These are phyloP conservation scores for Ptychadena robeensis DNA, from an alignment of 2,797 vertebrate genomes.

Conservation along the genomic window DNA sequence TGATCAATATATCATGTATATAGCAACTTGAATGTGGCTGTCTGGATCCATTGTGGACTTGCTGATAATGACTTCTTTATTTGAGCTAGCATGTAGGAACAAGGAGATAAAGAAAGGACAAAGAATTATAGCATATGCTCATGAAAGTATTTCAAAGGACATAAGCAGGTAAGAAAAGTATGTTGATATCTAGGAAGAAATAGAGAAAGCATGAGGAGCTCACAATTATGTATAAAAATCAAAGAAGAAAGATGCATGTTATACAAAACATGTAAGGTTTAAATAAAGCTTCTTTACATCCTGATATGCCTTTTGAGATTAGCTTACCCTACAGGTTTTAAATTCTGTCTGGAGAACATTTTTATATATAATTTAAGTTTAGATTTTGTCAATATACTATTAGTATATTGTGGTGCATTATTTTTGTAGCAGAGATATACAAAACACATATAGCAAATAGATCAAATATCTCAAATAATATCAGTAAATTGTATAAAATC, in stretches of 20 bases:
- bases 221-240: constrained; percentile 57
- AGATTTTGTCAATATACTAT: neutral
- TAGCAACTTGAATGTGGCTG: constrained; percentile 91
- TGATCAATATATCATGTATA: constrained; percentile 97
- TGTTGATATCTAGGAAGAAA: constrained; percentile 68
- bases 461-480: no score
- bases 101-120: constrained; percentile 90
- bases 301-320: constrained; percentile 63
- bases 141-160: constrained; percentile 84
- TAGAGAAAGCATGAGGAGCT: constrained; percentile 63
- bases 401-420: neutral
- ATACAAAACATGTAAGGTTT: constrained; percentile 64
- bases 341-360: constrained; percentile 55
- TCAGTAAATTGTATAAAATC: no score
- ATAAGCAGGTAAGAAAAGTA: constrained; percentile 77
- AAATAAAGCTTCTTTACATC: constrained; percentile 67
- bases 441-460: no score
- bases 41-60: constrained; percentile 90
- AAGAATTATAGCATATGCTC: constrained; percentile 87
- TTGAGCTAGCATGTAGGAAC: constrained; percentile 94
- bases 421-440: neutral
- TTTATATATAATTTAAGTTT: neutral
- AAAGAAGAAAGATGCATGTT: constrained; percentile 60
- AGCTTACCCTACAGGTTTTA: constrained; percentile 66
- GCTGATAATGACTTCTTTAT: constrained; percentile 94